phyloP scores from a whole-genome alignment of 2,888 invertebrate species.

The Orchesella flavescens region DNA sequence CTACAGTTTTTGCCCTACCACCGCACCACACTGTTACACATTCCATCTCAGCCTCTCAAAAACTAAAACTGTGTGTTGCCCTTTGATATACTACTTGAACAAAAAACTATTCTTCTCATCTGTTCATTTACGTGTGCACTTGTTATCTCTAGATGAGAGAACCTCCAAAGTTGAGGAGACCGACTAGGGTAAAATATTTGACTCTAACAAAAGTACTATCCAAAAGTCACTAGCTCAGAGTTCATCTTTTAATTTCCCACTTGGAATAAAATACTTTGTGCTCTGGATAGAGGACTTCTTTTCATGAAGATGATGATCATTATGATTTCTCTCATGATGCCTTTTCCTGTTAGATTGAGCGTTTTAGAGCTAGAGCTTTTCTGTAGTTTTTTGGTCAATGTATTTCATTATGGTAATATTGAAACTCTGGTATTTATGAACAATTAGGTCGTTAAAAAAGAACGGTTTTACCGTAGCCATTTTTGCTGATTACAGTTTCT shows the following conservation, averaged over 20 bases:
- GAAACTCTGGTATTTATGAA: too few relatives aligned
- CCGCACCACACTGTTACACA: not conserved
- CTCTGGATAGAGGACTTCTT: not conserved
- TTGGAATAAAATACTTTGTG: constrained; percentile 50
- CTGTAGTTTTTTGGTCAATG: too few relatives aligned
- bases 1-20: not conserved
- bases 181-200: not conserved
- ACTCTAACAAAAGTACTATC: not conserved
- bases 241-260: constrained; percentile 29
- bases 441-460: too few relatives aligned
- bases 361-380: too few relatives aligned
- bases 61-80: not conserved
- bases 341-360: too few relatives aligned
- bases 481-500: too few relatives aligned
- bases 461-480: too few relatives aligned
- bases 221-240: not conserved
- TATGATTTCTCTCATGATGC: too few relatives aligned
- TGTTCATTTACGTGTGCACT: constrained; percentile 18
- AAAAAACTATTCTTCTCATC: constrained; percentile 19
- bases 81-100: not conserved
- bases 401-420: too few relatives aligned
- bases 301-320: too few relatives aligned
- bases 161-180: not conserved
- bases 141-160: constrained; percentile 7
- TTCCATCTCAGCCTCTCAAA: not conserved